phyloP scores from a whole-genome alignment of 2,888 invertebrate genomes.

The Caenorhabditis wallacei region DNA sequence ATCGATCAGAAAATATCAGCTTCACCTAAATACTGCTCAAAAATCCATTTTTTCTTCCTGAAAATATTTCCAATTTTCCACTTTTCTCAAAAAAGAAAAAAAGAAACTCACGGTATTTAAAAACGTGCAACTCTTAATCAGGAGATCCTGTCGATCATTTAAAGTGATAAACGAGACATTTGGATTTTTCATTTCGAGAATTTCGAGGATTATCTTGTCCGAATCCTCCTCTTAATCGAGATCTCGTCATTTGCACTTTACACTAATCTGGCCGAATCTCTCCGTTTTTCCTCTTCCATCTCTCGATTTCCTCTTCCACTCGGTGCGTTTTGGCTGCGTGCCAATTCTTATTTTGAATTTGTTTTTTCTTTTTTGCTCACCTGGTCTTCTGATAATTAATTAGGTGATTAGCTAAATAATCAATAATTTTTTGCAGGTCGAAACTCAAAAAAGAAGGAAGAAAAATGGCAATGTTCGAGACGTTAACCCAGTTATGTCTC shows the following conservation, averaged over 20 bases:
- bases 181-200: not conserved
- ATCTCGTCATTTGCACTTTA: not conserved
- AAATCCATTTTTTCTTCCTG: too few species aligned
- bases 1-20: too few species aligned
- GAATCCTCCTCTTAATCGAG: not conserved
- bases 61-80: too few species aligned
- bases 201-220: too few species aligned
- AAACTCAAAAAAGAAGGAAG: too few species aligned
- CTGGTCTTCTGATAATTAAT: too few species aligned
- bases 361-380: not conserved
- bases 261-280: not conserved
- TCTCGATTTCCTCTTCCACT: not conserved
- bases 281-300: not conserved
- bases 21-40: too few species aligned
- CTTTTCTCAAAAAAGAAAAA: not conserved
- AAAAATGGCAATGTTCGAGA: conserved; percentile 32
- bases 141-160: conserved; percentile 64
- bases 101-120: conserved; percentile 70
- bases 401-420: too few species aligned
- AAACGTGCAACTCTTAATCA: conserved; percentile 68
- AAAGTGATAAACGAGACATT: conserved; percentile 65
- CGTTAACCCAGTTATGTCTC: conserved; percentile 52
- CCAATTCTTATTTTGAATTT: conserved; percentile 1
- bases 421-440: too few species aligned
- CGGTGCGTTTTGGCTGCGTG: conserved; percentile 8